These are phyloP conservation scores for Alethe diademata DNA, from an alignment of 2,113 vertebrate species.

Conservation along the genomic window DNA sequence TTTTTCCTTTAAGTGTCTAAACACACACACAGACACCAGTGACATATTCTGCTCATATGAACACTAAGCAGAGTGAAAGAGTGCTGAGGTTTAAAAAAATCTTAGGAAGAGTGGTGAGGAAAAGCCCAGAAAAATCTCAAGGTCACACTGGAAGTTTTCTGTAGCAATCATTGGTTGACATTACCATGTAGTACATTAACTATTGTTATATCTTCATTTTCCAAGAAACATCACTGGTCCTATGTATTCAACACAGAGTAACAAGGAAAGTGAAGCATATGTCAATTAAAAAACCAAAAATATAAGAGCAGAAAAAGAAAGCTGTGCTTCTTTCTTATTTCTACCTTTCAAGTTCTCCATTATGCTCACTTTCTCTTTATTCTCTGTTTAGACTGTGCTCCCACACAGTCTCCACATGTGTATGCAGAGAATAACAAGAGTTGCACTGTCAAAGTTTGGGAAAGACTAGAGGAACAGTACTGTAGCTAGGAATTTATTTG, in stretches of 20 bases:
- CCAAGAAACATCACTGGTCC: background rate
- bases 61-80: background rate
- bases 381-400: background rate
- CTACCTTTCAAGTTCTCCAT: background rate
- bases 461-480: background rate
- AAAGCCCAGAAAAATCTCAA: background rate
- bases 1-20: background rate
- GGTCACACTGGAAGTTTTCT: background rate
- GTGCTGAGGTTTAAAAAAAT: background rate
- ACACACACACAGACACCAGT: background rate
- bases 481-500: background rate
- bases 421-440: background rate
- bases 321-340: background rate
- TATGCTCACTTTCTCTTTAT: background rate
- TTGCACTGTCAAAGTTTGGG: background rate
- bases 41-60: background rate
- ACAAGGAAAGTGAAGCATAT: background rate
- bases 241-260: background rate
- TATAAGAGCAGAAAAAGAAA: background rate
- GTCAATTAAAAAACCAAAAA: background rate
- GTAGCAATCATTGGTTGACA: background rate
- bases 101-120: background rate
- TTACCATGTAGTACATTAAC: background rate
- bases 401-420: fast-evolving
- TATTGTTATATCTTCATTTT: background rate